These are phyloP conservation scores for Haliclona indistincta DNA, from an alignment of 37 sponge, comb jelly and placozoan species.

Conservation along the genomic window DNA sequence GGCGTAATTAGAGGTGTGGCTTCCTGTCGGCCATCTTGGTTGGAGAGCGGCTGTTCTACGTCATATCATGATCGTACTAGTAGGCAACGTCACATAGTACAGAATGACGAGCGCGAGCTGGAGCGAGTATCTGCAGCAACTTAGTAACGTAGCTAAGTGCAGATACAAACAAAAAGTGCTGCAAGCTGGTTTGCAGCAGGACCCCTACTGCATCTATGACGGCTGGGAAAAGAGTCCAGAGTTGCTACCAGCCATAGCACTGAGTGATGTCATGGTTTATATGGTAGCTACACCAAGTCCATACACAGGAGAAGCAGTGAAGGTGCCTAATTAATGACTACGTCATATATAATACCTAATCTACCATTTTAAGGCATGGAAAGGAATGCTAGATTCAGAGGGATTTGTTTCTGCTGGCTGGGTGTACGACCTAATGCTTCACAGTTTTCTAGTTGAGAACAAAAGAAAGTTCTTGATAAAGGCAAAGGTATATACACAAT, in stretches of 20 bases:
- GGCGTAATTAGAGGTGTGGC: no score
- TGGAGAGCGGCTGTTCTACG: no score
- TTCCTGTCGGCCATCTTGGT: no score
- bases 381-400: slow-evolving; percentile 18
- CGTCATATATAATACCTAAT: neutral
- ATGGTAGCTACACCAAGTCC: slow-evolving; percentile 20
- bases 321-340: neutral
- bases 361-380: slow-evolving; percentile 1
- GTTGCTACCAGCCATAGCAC: neutral
- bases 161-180: slow-evolving; percentile 4
- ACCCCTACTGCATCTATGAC: slow-evolving; percentile 1
- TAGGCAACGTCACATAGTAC: no score
- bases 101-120: no score
- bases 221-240: slow-evolving; percentile 2
- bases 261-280: slow-evolving; percentile 14
- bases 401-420: slow-evolving; percentile 6
- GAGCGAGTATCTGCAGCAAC: neutral
- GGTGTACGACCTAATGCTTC: neutral
- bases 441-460: neutral
- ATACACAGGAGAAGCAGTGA: slow-evolving; percentile 8
- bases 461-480: neutral
- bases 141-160: neutral
- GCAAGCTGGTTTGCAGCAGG: neutral
- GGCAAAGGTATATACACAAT: slow-evolving; percentile 12
- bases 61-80: no score